Evolutionary conservation across 2,797 vertebrate genomes (phyloP).

Genomic region (Antennarius maculatus): DNA sequence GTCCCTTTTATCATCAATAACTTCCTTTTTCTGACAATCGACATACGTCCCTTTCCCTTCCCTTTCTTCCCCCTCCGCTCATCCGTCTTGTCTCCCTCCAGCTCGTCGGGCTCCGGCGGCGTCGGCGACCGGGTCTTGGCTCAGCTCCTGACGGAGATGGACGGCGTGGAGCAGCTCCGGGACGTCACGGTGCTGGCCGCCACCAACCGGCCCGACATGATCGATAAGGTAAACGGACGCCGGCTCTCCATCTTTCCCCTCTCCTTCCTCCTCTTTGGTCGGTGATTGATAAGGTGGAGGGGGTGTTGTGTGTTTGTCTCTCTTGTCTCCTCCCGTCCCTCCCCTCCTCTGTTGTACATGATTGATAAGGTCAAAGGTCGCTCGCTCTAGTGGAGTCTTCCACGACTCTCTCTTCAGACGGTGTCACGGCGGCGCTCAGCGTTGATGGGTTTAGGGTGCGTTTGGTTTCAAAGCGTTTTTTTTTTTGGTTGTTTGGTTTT

Average conservation of each 20-base stretch:
- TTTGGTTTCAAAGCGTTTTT: conserved; percentile 3
- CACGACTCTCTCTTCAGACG: conserved; percentile 25
- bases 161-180: conserved; percentile 93
- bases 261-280: conserved; percentile 60
- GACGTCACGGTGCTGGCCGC: conserved; percentile 94
- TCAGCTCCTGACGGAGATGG: conserved; percentile 97
- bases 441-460: neutral
- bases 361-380: conserved; percentile 71
- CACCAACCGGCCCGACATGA: conserved; percentile 96
- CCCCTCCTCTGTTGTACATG: conserved; percentile 51
- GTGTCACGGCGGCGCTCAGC: conserved; percentile 8
- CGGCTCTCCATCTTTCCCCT: conserved; percentile 41
- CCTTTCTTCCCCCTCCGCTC: conserved; percentile 21
- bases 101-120: conserved; percentile 86
- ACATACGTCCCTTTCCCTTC: conserved; percentile 14
- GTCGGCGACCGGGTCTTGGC: conserved; percentile 94
- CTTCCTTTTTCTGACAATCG: neutral
- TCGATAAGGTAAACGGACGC: conserved; percentile 90
- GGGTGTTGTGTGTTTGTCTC: conserved; percentile 55
- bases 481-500: neutral
- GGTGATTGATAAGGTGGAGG: conserved; percentile 64
- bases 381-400: conserved; percentile 30
- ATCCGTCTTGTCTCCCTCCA: conserved; percentile 54
- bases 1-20: conserved; percentile 6
- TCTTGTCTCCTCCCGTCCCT: conserved; percentile 42